phyloP scores from a whole-genome alignment of 2,888 invertebrate species.

The Phania funesta region DNA sequence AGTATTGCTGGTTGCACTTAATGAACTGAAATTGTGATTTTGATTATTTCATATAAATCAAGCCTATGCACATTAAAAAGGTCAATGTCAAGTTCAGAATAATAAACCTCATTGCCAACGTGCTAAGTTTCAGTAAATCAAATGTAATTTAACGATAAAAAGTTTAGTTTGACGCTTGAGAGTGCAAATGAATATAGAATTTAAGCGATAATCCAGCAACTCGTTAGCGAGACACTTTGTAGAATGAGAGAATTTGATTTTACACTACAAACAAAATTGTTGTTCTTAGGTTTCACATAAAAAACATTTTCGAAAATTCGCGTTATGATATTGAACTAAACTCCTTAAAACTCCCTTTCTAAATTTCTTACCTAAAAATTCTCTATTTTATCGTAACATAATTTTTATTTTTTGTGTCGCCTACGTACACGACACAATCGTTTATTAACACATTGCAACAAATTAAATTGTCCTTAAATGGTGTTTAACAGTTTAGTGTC shows the following conservation, averaged over 20 bases:
- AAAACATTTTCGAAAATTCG: too few species aligned
- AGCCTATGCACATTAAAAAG: constrained; percentile 37
- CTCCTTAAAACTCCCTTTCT: too few species aligned
- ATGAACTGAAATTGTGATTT: constrained; percentile 38
- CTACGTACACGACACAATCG: too few species aligned
- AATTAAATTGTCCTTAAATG: too few species aligned
- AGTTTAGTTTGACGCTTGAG: not conserved
- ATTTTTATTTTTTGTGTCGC: too few species aligned
- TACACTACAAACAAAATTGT: not conserved
- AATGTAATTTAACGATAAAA: constrained; percentile 37
- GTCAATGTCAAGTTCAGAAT: constrained; percentile 66
- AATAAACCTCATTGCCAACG: constrained; percentile 30
- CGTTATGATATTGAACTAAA: too few species aligned
- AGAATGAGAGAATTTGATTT: not conserved
- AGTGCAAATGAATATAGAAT: too few species aligned
- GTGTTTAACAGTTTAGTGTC: too few species aligned
- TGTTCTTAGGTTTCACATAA: too few species aligned
- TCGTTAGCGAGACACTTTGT: not conserved
- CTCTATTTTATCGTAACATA: too few species aligned
- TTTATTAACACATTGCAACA: too few species aligned
- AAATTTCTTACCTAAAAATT: too few species aligned
- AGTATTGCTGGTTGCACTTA: not conserved
- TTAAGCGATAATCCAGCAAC: not conserved
- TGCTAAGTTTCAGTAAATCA: constrained; percentile 12
- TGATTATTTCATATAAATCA: constrained; percentile 53